phyloP scores from a whole-genome alignment of 1,140 invertebrate genomes.

The Platyscapa corneri region DNA sequence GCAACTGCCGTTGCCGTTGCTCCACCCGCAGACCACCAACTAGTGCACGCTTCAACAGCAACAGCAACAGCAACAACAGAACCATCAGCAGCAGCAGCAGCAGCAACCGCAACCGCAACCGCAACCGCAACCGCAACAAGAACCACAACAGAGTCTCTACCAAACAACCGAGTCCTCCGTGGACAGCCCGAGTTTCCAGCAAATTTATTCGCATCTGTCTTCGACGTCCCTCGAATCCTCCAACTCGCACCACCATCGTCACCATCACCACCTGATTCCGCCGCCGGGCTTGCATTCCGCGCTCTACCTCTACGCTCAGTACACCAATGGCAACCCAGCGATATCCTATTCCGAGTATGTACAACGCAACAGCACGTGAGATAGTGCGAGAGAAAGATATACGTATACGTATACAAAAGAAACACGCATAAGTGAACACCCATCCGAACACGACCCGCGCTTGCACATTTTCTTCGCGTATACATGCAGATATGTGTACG shows the following conservation, averaged over 20 bases:
- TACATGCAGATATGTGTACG: too few species aligned
- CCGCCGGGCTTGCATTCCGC: slow-evolving; percentile 71
- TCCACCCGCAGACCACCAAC: slow-evolving; percentile 73
- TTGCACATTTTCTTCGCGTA: too few species aligned
- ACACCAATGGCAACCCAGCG: slow-evolving; percentile 65
- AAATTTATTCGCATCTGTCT: slow-evolving; percentile 64
- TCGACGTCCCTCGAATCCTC: slow-evolving; percentile 56
- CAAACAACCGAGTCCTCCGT: slow-evolving; percentile 64
- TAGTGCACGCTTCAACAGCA: slow-evolving; percentile 69
- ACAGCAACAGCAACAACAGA: slow-evolving; percentile 62
- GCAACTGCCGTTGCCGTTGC: slow-evolving; percentile 71
- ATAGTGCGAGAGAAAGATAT: slow-evolving; percentile 2
- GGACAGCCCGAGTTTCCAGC: slow-evolving; percentile 62
- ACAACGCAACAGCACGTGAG: slow-evolving; percentile 67
- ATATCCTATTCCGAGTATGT: slow-evolving; percentile 71
- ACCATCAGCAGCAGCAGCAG: slow-evolving; percentile 60
- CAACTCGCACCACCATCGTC: slow-evolving; percentile 56
- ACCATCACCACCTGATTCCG: slow-evolving; percentile 59
- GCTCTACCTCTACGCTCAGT: slow-evolving; percentile 72
- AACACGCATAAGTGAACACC: background rate
- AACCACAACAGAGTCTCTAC: slow-evolving; percentile 69
- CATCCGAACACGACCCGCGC: too few species aligned
- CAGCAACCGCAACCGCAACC: slow-evolving; percentile 56
- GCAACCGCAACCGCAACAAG: slow-evolving; percentile 52
- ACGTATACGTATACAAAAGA: too few species aligned